Conservation (phyloP, 1,140 invertebrate species). For the Ceratina calcarata region DNA sequence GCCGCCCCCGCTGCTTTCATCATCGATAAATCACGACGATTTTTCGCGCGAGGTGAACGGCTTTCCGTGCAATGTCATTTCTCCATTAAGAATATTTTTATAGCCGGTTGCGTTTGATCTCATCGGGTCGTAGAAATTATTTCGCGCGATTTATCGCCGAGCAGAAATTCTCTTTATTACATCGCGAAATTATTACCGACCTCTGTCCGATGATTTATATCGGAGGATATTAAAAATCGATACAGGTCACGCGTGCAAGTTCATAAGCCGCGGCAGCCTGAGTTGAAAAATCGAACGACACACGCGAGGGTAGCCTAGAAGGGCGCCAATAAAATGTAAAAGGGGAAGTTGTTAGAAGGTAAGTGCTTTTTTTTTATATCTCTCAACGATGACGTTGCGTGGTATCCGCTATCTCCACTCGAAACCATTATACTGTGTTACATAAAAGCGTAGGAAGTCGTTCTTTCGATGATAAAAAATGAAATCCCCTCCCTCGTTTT, state of each 20-base stretch:
- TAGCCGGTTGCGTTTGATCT: background rate
- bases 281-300: constrained; percentile 9
- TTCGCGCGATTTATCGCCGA: background rate
- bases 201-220: background rate
- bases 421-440: constrained; percentile 5
- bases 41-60: constrained; percentile 19
- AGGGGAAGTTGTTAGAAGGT: constrained; percentile 26
- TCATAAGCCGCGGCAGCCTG: background rate
- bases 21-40: constrained; percentile 52
- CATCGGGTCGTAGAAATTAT: background rate
- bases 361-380: constrained; percentile 39
- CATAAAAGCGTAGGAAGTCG: constrained; percentile 37
- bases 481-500: background rate
- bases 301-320: background rate
- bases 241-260: too few relatives aligned
- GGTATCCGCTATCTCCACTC: constrained; percentile 6
- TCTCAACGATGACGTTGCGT: constrained; percentile 7
- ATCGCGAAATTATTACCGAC: background rate
- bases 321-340: constrained; percentile 30
- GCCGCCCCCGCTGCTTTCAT: constrained; percentile 43
- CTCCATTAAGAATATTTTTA: constrained; percentile 6
- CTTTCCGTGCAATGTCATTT: constrained; percentile 34
- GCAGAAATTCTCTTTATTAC: background rate
- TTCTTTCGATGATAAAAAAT: constrained; percentile 39
- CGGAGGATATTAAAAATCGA: background rate